Conservation (phyloP, 2,888 invertebrate species). For the Rhynchonema sp. region DNA sequence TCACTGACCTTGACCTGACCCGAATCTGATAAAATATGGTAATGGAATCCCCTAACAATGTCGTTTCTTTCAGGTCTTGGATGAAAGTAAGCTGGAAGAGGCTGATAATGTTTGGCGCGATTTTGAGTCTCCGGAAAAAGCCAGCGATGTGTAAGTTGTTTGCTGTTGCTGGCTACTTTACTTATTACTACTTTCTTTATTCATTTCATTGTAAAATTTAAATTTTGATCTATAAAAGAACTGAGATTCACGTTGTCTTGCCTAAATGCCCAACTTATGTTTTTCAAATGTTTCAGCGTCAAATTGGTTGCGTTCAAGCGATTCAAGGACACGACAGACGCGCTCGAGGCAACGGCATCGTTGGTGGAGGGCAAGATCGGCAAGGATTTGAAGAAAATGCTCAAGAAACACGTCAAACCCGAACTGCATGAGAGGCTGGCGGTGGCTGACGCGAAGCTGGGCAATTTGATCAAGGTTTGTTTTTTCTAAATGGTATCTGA, state of each 20-base stretch:
- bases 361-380: conserved; percentile 79
- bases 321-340: conserved; percentile 87
- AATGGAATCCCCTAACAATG: too few species aligned
- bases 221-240: too few species aligned
- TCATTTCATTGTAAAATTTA: too few species aligned
- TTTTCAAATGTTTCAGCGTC: conserved; percentile 48
- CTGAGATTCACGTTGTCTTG: not conserved
- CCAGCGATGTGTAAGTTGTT: conserved; percentile 60
- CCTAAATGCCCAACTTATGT: not conserved
- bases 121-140: conserved; percentile 71
- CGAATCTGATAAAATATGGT: too few species aligned
- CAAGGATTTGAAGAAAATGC: conserved; percentile 71
- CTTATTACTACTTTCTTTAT: not conserved
- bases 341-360: conserved; percentile 56
- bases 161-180: not conserved
- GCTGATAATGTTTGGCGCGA: conserved; percentile 74
- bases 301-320: conserved; percentile 87
- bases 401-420: conserved; percentile 61
- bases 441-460: conserved; percentile 85
- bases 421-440: conserved; percentile 67
- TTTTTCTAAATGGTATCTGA: too few species aligned
- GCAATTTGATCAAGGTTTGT: conserved; percentile 61
- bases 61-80: conserved; percentile 49
- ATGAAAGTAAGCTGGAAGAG: conserved; percentile 72
- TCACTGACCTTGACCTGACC: too few species aligned